Conservation (phyloP, 2,797 vertebrate genomes). For the Pangasius krempfi region DNA sequence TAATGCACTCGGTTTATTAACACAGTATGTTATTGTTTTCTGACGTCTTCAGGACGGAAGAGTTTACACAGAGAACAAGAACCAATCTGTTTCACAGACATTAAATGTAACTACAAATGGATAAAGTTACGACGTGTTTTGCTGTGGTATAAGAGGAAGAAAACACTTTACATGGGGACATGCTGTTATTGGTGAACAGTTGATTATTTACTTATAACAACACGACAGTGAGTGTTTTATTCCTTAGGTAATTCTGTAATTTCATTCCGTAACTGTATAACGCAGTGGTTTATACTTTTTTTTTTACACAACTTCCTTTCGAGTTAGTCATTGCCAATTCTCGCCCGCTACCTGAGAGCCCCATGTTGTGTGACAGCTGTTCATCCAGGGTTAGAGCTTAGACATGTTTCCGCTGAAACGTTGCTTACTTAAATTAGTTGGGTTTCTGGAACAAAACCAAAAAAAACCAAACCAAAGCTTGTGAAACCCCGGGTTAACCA, state of each 20-base stretch:
- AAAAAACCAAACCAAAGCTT: background rate
- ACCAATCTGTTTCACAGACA: background rate
- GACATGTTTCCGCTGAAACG: background rate
- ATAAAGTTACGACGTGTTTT: background rate
- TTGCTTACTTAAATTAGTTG: background rate
- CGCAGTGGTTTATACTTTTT: background rate
- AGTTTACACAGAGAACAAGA: background rate
- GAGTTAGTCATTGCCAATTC: background rate
- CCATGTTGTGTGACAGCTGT: background rate
- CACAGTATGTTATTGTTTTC: too few relatives aligned
- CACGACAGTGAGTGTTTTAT: background rate
- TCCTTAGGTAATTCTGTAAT: background rate
- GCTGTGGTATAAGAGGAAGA: background rate
- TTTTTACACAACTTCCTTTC: background rate
- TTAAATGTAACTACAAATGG: background rate
- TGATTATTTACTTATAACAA: background rate
- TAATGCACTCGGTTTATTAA: background rate
- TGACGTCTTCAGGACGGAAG: too few relatives aligned
- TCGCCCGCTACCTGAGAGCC: background rate
- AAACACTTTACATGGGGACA: background rate
- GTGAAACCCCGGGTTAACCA: conserved; percentile 19
- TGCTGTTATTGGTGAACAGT: background rate
- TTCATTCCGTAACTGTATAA: background rate
- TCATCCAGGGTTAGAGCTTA: background rate
- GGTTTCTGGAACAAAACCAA: conserved; percentile 3